Evolutionary conservation across 2,797 vertebrate genomes (phyloP), one percentile per base, ranked within the genome.

Genomic region (Acestrorhynchus altus): DNA sequence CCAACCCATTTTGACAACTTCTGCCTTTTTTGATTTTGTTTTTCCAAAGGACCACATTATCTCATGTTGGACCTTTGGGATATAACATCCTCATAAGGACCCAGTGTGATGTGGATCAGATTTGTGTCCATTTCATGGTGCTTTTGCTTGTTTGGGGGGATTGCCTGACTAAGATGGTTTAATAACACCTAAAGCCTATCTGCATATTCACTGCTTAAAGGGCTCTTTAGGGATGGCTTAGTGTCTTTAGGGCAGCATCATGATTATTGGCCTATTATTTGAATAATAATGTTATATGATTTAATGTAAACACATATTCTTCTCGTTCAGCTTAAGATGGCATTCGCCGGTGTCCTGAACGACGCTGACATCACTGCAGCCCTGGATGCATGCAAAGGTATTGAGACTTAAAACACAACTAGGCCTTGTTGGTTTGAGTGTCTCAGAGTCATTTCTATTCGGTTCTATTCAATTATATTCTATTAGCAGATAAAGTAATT

Each of bases 371-470:
- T 96, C 83, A 2, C 92, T 89, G 88, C 92, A 93, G 95, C 93
- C 83, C 91, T 96, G 87, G 90, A 92, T 8, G 91, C 74, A 78
- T 95, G 93, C 89, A 92, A 96, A 95, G 92, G 94, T 47, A 70
- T n/a, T 39, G 18, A 28, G 12, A 18, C 10, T 44, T 42, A 24
- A 59, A 46, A n/a, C 12, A 35, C 31, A 35, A 35, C 2, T 35
- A 6, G 31, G 31, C 31, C 31, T 16, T 1, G 12, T 46, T 46
- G 1, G 12, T 15, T 12, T n/a, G 20, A 2, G n/a, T 5, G 8
- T 44, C 65, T 44, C 12, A 4, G n/a, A n/a, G n/a, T n/a, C n/a
- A n/a, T n/a, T n/a, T n/a, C n/a, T n/a, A n/a, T n/a, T n/a, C n/a
- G n/a, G n/a, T n/a, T n/a, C n/a, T n/a, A n/a, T n/a, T n/a, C n/a